These are phyloP conservation scores for Oasisia sp. DNA, from an alignment of 2,888 invertebrate species.

Conservation along the genomic window DNA sequence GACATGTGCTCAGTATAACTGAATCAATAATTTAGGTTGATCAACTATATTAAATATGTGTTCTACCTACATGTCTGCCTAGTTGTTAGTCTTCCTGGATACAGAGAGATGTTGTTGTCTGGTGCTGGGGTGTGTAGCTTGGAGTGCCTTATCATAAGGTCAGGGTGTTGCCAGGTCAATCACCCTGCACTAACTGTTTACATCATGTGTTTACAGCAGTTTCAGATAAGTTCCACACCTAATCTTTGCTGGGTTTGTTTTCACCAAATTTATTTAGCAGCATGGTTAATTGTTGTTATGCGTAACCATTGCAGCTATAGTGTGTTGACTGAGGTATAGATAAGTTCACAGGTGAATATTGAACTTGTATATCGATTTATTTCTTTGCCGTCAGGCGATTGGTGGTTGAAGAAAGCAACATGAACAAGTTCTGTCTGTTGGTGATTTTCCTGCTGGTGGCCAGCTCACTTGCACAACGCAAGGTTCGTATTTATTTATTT, in stretches of 20 bases:
- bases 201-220: conserved; percentile 7
- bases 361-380: not conserved
- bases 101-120: not conserved
- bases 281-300: not conserved
- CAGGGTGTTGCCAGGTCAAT: not conserved
- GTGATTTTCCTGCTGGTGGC: conserved; percentile 1
- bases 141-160: not conserved
- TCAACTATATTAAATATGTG: not conserved
- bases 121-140: not conserved
- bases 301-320: not conserved
- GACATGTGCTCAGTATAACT: not conserved
- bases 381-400: not conserved
- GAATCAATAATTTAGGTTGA: not conserved
- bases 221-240: not conserved
- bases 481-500: not conserved
- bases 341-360: not conserved
- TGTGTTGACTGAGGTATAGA: not conserved
- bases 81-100: not conserved
- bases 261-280: not conserved
- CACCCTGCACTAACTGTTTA: not conserved
- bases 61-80: not conserved
- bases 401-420: not conserved
- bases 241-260: not conserved
- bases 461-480: not conserved
- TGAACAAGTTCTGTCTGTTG: not conserved